A percentile compares a stretch with the other conserved stretches of the same genome.
Evolutionary conservation across 1,140 invertebrate genomes (phyloP).

Genomic region (Drosophila gunungcola): DNA sequence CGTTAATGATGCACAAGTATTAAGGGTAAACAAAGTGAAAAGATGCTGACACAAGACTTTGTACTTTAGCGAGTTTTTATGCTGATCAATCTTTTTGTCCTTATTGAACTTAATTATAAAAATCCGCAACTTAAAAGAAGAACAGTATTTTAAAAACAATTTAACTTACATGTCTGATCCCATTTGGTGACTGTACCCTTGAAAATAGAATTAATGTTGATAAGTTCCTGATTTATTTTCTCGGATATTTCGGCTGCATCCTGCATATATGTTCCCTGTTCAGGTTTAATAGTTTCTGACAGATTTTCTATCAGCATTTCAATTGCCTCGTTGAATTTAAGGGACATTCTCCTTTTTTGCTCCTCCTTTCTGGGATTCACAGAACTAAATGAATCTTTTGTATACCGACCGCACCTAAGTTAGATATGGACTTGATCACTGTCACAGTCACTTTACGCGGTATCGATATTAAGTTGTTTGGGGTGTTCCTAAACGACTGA

Average conservation of each 20-base stretch:
- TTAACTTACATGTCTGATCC: constrained; percentile 10
- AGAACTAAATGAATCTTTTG: not conserved
- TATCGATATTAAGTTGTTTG: too few species aligned
- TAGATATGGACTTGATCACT: not conserved
- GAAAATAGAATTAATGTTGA: constrained; percentile 12
- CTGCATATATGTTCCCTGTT: not conserved
- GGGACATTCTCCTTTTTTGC: not conserved
- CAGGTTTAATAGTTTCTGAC: not conserved
- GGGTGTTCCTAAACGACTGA: too few species aligned
- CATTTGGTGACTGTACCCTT: not conserved
- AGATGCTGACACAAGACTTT: not conserved
- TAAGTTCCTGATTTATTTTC: constrained; percentile 4
- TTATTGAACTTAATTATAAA: too few species aligned
- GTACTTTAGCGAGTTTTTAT: not conserved
- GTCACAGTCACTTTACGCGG: not conserved
- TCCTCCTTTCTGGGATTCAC: not conserved
- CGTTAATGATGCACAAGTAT: not conserved
- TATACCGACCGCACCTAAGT: not conserved
- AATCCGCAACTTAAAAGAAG: too few species aligned
- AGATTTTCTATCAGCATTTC: not conserved
- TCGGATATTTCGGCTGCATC: constrained; percentile 6
- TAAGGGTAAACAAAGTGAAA: not conserved
- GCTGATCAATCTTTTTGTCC: not conserved
- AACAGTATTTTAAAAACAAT: not conserved
- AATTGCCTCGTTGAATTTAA: constrained; percentile 2